Evolutionary conservation across 37 sponge, comb jelly and placozoan genomes (phyloP), one percentile per base, ranked within the genome.

Genomic region (Agelas oroides): DNA sequence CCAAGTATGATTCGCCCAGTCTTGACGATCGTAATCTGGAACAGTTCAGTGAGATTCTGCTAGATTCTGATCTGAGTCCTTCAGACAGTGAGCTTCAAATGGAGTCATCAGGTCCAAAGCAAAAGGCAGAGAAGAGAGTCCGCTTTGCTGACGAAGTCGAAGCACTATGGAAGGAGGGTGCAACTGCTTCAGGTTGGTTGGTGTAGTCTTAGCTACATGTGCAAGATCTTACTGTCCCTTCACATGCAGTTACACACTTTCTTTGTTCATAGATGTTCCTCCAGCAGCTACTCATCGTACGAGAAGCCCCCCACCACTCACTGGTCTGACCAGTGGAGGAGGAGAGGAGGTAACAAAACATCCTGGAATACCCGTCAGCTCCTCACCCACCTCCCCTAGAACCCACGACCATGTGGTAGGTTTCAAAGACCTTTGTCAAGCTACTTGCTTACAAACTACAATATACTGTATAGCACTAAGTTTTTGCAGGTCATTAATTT

Each of bases 81-180:
- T 41, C 73, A 11, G 83, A 82, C 18, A 53, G 53, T 40, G 83
- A 82, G 20, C 14, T 14, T 18, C 28, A 53, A 21, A 52, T 56
- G 46, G 71, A 39, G 1, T 5, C 34, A 56, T 16, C 31, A 20
- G 39, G 5, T 28, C 5, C 24, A 25, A 78, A 38, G 53, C 34
- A 27, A 11, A 61, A 59, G 61, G 23, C 57, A 5, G 64, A 11
- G 31, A 84, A 73, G 53, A 55, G 70, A 14, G 86, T 85, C 0
- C 30, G 86, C 58, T 85, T 85, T 77, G 86, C 86, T 25, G 86
- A 85, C 68, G 75, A 74, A 65, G 56, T 65, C 17, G 78, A 63
- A 20, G 1, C 46, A 2, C 21, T 11, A 15, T 2, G 37, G 3
- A 71, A 21, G 1, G 73, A 27, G 33, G 53, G 24, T 46, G 46